These are phyloP conservation scores for Mimachlamys varia DNA, from an alignment of 2,888 invertebrate genomes.

Conservation along the genomic window DNA sequence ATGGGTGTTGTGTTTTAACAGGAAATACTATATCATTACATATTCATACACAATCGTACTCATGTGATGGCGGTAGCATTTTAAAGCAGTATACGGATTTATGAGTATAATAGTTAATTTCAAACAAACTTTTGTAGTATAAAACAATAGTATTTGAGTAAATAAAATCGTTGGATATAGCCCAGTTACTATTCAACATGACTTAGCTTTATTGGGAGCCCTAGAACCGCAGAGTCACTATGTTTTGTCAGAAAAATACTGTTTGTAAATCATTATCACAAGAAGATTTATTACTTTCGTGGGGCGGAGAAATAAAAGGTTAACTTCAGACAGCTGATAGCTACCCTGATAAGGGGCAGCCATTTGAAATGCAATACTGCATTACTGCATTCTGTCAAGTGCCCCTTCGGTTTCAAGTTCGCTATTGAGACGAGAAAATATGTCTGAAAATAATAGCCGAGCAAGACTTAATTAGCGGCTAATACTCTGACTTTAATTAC, in stretches of 20 bases:
- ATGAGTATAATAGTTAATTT: not conserved
- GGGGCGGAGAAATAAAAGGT: not conserved
- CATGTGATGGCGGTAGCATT: too few species aligned
- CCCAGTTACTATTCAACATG: not conserved
- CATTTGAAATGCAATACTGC: constrained; percentile 22
- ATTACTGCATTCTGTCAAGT: not conserved
- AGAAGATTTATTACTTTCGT: not conserved
- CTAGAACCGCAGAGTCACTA: constrained; percentile 8
- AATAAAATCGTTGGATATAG: not conserved
- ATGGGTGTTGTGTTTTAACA: too few species aligned
- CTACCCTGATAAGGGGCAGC: not conserved
- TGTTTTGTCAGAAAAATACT: constrained; percentile 28
- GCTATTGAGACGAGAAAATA: constrained; percentile 13
- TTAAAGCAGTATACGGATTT: not conserved
- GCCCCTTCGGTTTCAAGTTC: constrained; percentile 28
- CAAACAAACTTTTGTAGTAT: not conserved
- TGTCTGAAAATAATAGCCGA: not conserved
- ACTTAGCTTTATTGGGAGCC: not conserved
- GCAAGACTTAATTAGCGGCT: not conserved
- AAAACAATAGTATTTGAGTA: not conserved
- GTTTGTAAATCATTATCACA: not conserved
- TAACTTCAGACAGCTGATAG: not conserved
- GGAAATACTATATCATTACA: too few species aligned
- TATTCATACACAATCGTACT: too few species aligned
- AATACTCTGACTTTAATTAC: not conserved